A percentile compares a stretch with the other conserved stretches of the same genome.
phyloP scores from a whole-genome alignment of 2,797 vertebrate genomes.

The Phaenicophaeus curvirostris region DNA sequence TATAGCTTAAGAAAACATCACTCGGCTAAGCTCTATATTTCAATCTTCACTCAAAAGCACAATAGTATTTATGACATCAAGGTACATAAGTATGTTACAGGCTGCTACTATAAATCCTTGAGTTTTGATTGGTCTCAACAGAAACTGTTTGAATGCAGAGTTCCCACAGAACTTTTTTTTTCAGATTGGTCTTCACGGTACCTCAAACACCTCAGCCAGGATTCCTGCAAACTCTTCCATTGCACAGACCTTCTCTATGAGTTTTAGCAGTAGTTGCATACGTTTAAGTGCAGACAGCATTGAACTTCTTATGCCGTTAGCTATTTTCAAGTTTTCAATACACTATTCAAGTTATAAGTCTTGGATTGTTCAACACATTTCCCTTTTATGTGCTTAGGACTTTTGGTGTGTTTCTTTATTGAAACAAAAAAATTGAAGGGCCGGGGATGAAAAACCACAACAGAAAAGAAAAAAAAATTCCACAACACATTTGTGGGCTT shows the following conservation, averaged over 20 bases:
- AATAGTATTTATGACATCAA: neutral
- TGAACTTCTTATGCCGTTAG: neutral
- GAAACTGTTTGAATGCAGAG: neutral
- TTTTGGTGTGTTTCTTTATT: neutral
- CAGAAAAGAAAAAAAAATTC: neutral
- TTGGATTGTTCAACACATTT: neutral
- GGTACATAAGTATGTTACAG: neutral
- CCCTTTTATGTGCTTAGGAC: neutral
- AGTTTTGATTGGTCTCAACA: neutral
- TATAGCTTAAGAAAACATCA: neutral
- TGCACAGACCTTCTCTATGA: neutral
- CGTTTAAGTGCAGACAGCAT: neutral
- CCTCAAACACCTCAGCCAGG: accelerated
- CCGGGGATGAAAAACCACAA: neutral
- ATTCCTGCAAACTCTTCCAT: neutral
- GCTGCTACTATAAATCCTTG: neutral
- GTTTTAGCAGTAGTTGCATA: neutral
- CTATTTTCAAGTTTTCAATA: neutral
- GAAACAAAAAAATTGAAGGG: neutral
- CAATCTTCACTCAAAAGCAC: neutral
- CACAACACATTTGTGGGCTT: neutral
- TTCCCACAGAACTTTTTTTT: neutral
- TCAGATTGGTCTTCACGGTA: neutral
- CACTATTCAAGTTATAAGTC: neutral
- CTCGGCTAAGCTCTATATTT: neutral